Conservation (phyloP, 2,888 invertebrate species). For the Epinotia bilunana region DNA sequence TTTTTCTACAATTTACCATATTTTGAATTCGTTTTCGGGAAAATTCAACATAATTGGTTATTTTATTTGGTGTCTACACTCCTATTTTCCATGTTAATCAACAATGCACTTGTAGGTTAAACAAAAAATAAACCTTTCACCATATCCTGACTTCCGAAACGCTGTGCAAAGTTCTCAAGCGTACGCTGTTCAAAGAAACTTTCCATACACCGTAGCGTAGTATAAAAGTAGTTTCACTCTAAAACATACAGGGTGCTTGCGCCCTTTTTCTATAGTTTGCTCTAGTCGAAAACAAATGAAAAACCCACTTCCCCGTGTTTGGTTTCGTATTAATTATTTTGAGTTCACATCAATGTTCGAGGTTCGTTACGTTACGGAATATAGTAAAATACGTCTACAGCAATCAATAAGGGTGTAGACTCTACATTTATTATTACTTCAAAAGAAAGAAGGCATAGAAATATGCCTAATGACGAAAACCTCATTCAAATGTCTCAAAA, state of each 20-base stretch:
- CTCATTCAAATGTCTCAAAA: too few relatives aligned
- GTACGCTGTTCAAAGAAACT: constrained; percentile 1
- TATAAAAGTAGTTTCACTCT: neutral
- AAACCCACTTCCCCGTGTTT: neutral
- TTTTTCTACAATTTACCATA: too few relatives aligned
- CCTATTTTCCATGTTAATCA: neutral
- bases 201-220: neutral
- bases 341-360: neutral
- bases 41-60: too few relatives aligned
- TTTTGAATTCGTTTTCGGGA: too few relatives aligned
- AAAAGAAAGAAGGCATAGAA: too few relatives aligned
- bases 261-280: neutral
- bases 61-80: neutral
- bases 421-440: too few relatives aligned
- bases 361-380: too few relatives aligned
- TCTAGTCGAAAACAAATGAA: neutral
- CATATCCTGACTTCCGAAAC: neutral
- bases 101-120: neutral
- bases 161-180: constrained; percentile 2
- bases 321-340: neutral
- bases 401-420: too few relatives aligned
- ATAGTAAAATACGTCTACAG: too few relatives aligned
- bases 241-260: neutral
- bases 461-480: too few relatives aligned
- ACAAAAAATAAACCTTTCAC: neutral